Conservation (phyloP, 2,888 invertebrate species). For the Phlogophora meticulosa region DNA sequence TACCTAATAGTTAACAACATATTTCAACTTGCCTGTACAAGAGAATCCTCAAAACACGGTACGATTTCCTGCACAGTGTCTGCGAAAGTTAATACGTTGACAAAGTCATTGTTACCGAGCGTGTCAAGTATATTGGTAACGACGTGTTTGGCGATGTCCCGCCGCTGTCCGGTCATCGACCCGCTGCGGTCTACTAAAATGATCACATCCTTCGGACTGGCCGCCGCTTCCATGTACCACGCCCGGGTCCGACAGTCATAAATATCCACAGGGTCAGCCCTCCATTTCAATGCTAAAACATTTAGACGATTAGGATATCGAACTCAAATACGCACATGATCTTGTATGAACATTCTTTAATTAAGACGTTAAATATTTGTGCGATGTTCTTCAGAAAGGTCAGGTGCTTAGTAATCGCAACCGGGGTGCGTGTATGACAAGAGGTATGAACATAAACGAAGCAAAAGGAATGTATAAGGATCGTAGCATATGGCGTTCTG, state of each 20-base stretch:
- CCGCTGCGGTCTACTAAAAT: conserved; percentile 97
- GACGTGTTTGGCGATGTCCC: conserved; percentile 97
- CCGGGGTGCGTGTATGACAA: too few relatives aligned
- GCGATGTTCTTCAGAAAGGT: too few relatives aligned
- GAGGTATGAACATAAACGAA: too few relatives aligned
- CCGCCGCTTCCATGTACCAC: conserved; percentile 99
- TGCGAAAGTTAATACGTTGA: conserved; percentile 98
- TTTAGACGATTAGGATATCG: background rate
- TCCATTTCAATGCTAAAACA: conserved; percentile 94
- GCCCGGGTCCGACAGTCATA: conserved; percentile 98
- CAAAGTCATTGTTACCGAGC: conserved; percentile 99
- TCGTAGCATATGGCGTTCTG: too few relatives aligned
- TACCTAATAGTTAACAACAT: background rate
- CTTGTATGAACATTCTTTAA: conserved; percentile 9
- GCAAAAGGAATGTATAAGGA: too few relatives aligned
- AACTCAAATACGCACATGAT: background rate
- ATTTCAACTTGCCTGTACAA: conserved; percentile 94
- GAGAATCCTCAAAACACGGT: conserved; percentile 96
- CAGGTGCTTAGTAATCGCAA: too few relatives aligned
- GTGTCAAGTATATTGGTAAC: conserved; percentile 98
- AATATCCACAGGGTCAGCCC: conserved; percentile 95
- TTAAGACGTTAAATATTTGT: too few relatives aligned
- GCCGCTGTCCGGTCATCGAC: conserved; percentile 96
- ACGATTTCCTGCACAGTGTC: conserved; percentile 95
- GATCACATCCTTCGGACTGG: conserved; percentile 98